These are phyloP conservation scores for Phortica magna DNA, from an alignment of 2,888 invertebrate species.

Conservation along the genomic window DNA sequence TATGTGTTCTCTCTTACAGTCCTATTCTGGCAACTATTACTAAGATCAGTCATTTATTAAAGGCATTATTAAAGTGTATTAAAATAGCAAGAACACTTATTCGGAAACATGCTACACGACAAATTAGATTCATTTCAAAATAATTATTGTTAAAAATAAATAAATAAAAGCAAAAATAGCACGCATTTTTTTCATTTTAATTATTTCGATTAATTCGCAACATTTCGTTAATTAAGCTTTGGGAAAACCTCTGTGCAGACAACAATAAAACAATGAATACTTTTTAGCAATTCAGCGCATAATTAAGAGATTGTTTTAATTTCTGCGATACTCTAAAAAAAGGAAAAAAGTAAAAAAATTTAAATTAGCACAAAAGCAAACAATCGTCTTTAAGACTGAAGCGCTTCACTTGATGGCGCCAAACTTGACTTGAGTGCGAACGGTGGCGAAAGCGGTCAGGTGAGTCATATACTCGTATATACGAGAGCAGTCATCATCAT, in stretches of 20 bases:
- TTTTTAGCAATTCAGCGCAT: not conserved
- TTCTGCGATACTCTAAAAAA: not conserved
- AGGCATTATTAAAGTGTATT: no score
- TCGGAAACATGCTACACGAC: no score
- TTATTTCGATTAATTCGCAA: conserved; percentile 2
- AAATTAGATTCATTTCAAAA: no score
- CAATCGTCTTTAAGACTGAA: no score
- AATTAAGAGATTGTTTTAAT: not conserved
- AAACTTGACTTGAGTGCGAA: not conserved
- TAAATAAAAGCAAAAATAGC: not conserved
- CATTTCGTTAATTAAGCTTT: not conserved
- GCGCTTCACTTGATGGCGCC: not conserved
- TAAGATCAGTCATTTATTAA: no score
- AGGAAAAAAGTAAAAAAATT: conserved; percentile 9
- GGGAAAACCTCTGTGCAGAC: not conserved
- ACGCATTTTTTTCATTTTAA: not conserved
- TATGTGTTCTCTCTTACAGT: no score
- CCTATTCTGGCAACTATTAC: no score
- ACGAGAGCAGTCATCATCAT: not conserved
- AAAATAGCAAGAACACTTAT: no score
- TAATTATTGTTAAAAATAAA: not conserved
- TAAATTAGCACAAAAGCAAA: conserved; percentile 7
- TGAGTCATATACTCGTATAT: no score
- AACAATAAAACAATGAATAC: not conserved
- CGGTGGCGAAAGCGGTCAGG: no score